These are phyloP conservation scores for Crioceris asparagi DNA, from an alignment of 2,888 invertebrate genomes.

Conservation along the genomic window DNA sequence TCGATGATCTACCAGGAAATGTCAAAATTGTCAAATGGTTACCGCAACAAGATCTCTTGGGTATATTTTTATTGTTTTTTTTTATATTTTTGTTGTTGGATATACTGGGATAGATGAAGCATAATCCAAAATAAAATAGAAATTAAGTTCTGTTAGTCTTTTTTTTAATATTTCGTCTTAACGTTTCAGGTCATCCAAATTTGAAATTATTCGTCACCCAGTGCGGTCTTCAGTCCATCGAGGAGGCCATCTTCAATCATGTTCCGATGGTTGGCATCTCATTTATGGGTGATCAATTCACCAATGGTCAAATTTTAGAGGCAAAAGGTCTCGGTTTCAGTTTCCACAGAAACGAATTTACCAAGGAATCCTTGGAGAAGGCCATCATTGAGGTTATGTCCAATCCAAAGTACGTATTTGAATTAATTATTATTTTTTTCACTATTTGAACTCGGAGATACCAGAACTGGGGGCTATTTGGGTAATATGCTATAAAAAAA, in stretches of 20 bases:
- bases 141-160: background rate
- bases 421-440: background rate
- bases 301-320: constrained; percentile 20
- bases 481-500: no score
- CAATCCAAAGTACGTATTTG: constrained; percentile 21
- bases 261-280: constrained; percentile 35
- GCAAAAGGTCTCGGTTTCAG: constrained; percentile 18
- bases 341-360: constrained; percentile 17
- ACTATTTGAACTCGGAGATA: no score
- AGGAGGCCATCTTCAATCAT: constrained; percentile 33
- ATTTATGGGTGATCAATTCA: constrained; percentile 29
- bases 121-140: no score
- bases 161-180: no score
- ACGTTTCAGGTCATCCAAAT: constrained; percentile 14
- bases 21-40: constrained; percentile 21
- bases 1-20: constrained; percentile 16
- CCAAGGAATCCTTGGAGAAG: constrained; percentile 17
- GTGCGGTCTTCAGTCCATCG: constrained; percentile 32
- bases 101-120: no score
- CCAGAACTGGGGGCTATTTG: no score
- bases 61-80: constrained; percentile 10
- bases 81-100: background rate
- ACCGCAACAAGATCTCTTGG: constrained; percentile 20
- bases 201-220: constrained; percentile 15
- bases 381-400: constrained; percentile 24